A percentile compares a stretch with the other conserved stretches of the same genome.
These are phyloP conservation scores for Manis crassicaudata DNA, from an alignment of 2,797 vertebrate genomes.

Conservation along the genomic window DNA sequence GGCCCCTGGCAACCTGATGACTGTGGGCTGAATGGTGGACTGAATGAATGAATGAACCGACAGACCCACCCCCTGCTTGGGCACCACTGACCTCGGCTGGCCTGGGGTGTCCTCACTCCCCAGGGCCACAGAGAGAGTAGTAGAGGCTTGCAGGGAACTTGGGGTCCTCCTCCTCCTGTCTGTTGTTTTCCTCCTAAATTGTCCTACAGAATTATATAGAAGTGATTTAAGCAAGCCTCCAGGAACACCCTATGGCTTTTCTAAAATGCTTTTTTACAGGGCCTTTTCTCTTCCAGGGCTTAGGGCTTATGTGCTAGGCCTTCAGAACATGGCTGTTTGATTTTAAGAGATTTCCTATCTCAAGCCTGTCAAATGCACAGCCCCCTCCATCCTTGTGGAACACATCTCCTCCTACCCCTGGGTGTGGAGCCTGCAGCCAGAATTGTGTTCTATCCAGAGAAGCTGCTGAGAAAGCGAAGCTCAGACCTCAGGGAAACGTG, in stretches of 20 bases:
- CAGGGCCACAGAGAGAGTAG: not conserved
- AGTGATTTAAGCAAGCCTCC: slow-evolving; percentile 70
- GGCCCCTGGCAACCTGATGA: not conserved
- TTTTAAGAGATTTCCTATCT: slow-evolving; percentile 41
- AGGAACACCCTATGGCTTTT: slow-evolving; percentile 54
- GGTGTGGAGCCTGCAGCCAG: not conserved
- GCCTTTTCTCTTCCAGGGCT: not conserved
- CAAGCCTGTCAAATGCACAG: not conserved
- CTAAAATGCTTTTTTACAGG: not conserved
- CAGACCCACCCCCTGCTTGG: not conserved
- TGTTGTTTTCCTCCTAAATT: slow-evolving; percentile 53
- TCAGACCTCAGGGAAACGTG: fast-evolving
- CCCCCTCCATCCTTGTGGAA: not conserved
- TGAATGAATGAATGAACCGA: not conserved
- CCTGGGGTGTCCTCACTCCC: not conserved
- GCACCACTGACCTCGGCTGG: not conserved
- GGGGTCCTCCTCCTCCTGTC: not conserved
- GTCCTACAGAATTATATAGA: slow-evolving; percentile 57
- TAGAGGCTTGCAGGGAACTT: not conserved
- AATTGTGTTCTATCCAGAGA: not conserved
- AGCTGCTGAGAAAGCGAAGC: not conserved
- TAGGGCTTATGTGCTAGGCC: not conserved
- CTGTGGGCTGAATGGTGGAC: not conserved
- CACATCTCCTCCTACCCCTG: not conserved
- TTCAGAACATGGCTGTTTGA: not conserved